A percentile compares a stretch with the other conserved stretches of the same genome.
These are phyloP conservation scores for Labeo calbasu DNA, from an alignment of 2,797 vertebrate genomes.

Conservation along the genomic window DNA sequence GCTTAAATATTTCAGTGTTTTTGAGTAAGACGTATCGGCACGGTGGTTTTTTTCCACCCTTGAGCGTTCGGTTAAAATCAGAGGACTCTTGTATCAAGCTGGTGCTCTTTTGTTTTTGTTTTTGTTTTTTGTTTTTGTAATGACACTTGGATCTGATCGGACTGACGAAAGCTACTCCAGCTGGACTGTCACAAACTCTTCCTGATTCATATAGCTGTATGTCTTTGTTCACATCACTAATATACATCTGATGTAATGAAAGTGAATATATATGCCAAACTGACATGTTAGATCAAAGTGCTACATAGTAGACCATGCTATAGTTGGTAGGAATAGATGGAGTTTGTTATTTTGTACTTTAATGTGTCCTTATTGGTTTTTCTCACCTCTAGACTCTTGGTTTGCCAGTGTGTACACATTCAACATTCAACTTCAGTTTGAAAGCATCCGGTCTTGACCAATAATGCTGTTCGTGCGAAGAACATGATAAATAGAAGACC, in stretches of 20 bases:
- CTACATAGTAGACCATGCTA: background rate
- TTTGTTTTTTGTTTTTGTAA: conserved; percentile 9
- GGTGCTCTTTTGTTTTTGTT: conserved; percentile 49
- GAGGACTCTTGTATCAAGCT: conserved; percentile 41
- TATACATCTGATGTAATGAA: background rate
- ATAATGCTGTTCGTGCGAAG: background rate
- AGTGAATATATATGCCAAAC: conserved; percentile 36
- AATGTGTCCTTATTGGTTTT: conserved; percentile 23
- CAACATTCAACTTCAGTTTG: background rate
- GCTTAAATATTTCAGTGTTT: conserved; percentile 55
- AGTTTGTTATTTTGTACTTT: background rate
- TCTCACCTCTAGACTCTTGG: conserved; percentile 15
- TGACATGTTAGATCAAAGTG: conserved; percentile 4
- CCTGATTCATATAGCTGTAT: conserved; percentile 26
- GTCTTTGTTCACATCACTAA: conserved; percentile 7
- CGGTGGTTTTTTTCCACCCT: conserved; percentile 13
- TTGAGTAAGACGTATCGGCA: conserved; percentile 44
- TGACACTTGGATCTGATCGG: conserved; percentile 17
- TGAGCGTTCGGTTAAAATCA: conserved; percentile 42
- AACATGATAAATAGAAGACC: background rate
- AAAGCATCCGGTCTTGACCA: background rate
- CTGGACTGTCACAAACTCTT: conserved; percentile 34
- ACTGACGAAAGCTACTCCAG: conserved; percentile 38
- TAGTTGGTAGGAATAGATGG: background rate
- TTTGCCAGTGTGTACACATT: background rate